These are phyloP conservation scores for Patella pellucida DNA, from an alignment of 2,888 invertebrate species.

Conservation along the genomic window DNA sequence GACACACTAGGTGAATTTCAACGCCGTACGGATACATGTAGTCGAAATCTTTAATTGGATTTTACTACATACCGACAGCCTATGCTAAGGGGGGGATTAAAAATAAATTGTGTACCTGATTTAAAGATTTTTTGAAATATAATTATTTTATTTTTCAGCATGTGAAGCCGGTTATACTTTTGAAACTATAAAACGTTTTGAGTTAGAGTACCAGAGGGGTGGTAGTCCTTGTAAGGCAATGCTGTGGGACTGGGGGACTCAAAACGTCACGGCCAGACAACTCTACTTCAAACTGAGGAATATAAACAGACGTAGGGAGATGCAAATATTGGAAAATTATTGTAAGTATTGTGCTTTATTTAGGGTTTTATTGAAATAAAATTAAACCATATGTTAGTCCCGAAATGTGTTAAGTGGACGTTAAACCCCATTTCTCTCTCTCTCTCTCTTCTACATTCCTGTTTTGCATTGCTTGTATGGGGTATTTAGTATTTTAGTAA, in stretches of 20 bases:
- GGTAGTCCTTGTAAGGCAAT: constrained; percentile 54
- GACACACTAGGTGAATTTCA: too few relatives aligned
- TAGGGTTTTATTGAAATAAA: neutral
- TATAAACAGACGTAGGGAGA: constrained; percentile 47
- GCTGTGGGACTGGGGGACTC: constrained; percentile 55
- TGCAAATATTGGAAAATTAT: constrained; percentile 52
- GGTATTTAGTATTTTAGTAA: too few relatives aligned
- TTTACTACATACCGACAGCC: neutral
- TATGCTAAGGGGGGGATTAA: neutral
- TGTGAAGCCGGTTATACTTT: constrained; percentile 50
- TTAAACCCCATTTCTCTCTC: too few relatives aligned
- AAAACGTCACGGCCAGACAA: constrained; percentile 49
- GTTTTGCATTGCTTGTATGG: too few relatives aligned
- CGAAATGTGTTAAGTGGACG: too few relatives aligned
- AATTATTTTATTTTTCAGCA: constrained; percentile 41
- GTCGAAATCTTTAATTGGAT: neutral
- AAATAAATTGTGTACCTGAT: neutral
- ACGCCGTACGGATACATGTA: neutral
- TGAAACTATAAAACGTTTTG: constrained; percentile 47
- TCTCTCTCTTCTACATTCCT: too few relatives aligned
- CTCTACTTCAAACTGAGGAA: constrained; percentile 48
- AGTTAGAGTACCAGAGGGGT: constrained; percentile 39
- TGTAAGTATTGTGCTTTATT: constrained; percentile 40
- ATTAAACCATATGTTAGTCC: too few relatives aligned
- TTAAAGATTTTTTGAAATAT: constrained; percentile 6